A percentile compares a stretch with the other conserved stretches of the same genome.
phyloP scores from a whole-genome alignment of 2,113 vertebrate species.

The Platysternon megacephalum region DNA sequence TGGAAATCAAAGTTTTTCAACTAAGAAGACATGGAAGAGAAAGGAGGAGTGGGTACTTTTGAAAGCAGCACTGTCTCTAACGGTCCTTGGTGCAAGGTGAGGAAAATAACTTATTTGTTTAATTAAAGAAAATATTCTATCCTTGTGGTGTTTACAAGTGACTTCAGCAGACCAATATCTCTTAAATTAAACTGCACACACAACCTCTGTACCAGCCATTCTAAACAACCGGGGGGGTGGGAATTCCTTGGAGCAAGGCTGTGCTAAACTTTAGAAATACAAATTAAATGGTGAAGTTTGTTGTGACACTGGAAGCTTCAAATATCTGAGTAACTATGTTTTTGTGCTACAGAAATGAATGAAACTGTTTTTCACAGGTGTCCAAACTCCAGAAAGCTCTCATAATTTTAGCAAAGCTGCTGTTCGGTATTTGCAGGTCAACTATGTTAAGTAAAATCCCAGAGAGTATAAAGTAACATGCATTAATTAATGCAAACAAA shows the following conservation, averaged over 20 bases:
- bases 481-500: conserved; percentile 50
- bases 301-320: conserved; percentile 33
- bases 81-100: conserved; percentile 74
- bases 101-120: not conserved
- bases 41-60: conserved; percentile 51
- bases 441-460: not conserved
- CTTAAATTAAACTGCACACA: conserved; percentile 20
- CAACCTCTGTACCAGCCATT: conserved; percentile 34
- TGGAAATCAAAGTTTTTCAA: conserved; percentile 50
- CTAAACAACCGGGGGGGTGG: conserved; percentile 49
- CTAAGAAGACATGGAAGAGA: conserved; percentile 72
- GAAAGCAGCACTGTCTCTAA: conserved; percentile 54
- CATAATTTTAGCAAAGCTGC: conserved; percentile 40
- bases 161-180: conserved; percentile 14
- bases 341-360: conserved; percentile 46
- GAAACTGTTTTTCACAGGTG: conserved; percentile 35
- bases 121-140: conserved; percentile 4
- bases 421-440: conserved; percentile 17
- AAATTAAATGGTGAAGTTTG: conserved; percentile 37
- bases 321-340: conserved; percentile 58
- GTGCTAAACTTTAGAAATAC: conserved; percentile 48
- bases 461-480: conserved; percentile 3
- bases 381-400: conserved; percentile 35
- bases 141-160: conserved; percentile 36
- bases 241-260: conserved; percentile 45